Percentiles rank a stretch among this genome's conserved stretches.
Conservation (phyloP, 2,797 vertebrate species). For the Danio aesculapii region DNA sequence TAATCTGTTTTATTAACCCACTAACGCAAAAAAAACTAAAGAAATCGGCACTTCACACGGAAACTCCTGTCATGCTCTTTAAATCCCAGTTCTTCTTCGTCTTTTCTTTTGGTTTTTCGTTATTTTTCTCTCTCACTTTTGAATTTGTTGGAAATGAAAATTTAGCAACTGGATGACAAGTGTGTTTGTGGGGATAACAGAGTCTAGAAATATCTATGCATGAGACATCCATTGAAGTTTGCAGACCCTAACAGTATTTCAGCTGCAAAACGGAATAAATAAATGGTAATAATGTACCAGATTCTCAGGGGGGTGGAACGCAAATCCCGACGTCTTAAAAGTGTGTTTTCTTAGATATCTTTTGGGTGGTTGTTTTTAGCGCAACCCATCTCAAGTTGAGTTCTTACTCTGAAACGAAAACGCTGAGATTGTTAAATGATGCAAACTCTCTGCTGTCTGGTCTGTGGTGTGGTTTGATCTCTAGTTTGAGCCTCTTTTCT, state of each 20-base stretch:
- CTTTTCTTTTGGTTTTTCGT: conserved; percentile 71
- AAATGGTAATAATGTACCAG: neutral
- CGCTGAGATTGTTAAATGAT: conserved; percentile 84
- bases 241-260: conserved; percentile 83
- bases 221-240: conserved; percentile 98
- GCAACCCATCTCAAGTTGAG: conserved; percentile 27
- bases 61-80: conserved; percentile 88
- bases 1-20: conserved; percentile 93
- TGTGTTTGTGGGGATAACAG: conserved; percentile 83
- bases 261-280: conserved; percentile 64
- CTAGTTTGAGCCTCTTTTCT: conserved; percentile 69
- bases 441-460: conserved; percentile 80
- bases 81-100: conserved; percentile 74
- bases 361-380: neutral
- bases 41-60: conserved; percentile 91
- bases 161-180: conserved; percentile 84
- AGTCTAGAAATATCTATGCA: conserved; percentile 97
- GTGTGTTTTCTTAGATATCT: neutral
- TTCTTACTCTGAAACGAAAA: conserved; percentile 64
- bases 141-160: conserved; percentile 66
- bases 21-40: conserved; percentile 89
- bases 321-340: neutral
- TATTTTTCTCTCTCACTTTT: conserved; percentile 67
- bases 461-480: conserved; percentile 74
- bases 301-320: neutral